A percentile compares a stretch with the other conserved stretches of the same genome.
These are phyloP conservation scores for Typhlichthys eigenmanni DNA, from an alignment of 2,797 vertebrate genomes.

Conservation along the genomic window DNA sequence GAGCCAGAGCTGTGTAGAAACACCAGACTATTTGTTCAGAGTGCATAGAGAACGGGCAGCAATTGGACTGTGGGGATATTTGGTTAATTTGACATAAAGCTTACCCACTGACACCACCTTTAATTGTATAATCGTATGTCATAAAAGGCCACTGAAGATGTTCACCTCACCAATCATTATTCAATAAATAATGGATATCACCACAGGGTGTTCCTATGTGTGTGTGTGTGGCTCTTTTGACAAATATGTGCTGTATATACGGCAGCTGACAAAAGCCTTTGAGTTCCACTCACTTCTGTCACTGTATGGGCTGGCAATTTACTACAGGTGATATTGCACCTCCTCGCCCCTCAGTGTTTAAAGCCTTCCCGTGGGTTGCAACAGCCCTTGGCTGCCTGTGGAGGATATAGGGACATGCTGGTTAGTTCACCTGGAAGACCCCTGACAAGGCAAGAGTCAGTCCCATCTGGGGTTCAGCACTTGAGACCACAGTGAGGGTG, in stretches of 20 bases:
- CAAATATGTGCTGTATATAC: slow-evolving; percentile 27
- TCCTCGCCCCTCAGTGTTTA: slow-evolving; percentile 31
- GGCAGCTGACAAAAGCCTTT: slow-evolving; percentile 43
- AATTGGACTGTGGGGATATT: too few species aligned
- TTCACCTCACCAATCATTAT: too few species aligned
- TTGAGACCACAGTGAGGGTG: slow-evolving; percentile 29
- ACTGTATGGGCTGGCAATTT: slow-evolving; percentile 58
- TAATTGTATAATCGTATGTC: too few species aligned
- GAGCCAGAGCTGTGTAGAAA: slow-evolving; percentile 29
- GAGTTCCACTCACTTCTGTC: slow-evolving; percentile 50
- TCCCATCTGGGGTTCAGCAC: slow-evolving; percentile 59
- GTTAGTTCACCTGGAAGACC: slow-evolving; percentile 51
- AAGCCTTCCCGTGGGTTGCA: slow-evolving; percentile 9
- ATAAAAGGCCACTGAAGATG: too few species aligned
- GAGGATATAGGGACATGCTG: slow-evolving; percentile 60
- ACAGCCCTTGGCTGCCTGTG: slow-evolving; percentile 10
- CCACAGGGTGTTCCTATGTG: slow-evolving; percentile 1
- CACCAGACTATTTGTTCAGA: slow-evolving; percentile 31
- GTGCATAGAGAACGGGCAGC: too few species aligned
- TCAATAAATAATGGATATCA: too few species aligned
- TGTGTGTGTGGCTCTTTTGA: slow-evolving; percentile 22
- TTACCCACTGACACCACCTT: too few species aligned
- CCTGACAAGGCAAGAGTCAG: slow-evolving; percentile 55
- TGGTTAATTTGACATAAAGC: too few species aligned
- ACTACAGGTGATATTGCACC: slow-evolving; percentile 58